These are phyloP conservation scores for Paedocypris sp. DNA, from an alignment of 2,113 vertebrate species.

Conservation along the genomic window DNA sequence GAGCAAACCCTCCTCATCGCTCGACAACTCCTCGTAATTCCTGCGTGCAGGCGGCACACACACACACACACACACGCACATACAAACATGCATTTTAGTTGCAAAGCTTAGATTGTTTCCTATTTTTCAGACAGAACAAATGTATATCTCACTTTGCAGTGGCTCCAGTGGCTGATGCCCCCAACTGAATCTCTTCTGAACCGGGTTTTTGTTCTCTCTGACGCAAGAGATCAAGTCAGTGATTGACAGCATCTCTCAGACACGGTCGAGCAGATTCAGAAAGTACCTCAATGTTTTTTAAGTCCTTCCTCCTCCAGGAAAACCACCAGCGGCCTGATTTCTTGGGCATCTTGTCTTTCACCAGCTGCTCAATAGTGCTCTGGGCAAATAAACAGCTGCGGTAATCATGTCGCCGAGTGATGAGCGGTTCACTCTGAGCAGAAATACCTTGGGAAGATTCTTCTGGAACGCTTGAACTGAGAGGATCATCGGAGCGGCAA, in stretches of 20 bases:
- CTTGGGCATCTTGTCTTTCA: conserved; percentile 86
- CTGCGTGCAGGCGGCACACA: conserved; percentile 35
- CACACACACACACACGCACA: not conserved
- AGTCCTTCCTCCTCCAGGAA: conserved; percentile 75
- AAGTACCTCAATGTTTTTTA: conserved; percentile 52
- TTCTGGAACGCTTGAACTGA: conserved; percentile 86
- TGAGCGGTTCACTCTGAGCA: not conserved
- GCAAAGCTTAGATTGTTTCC: not conserved
- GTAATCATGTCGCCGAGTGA: not conserved
- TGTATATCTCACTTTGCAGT: conserved; percentile 50
- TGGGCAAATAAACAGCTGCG: conserved; percentile 39
- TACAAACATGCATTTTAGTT: not conserved
- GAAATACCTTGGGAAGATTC: conserved; percentile 77
- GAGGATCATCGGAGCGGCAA: conserved; percentile 86
- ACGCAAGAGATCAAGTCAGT: conserved; percentile 16
- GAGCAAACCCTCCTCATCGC: conserved; percentile 51
- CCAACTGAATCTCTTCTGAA: conserved; percentile 22
- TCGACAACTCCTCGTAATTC: conserved; percentile 50
- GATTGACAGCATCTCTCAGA: not conserved
- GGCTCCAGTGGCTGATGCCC: conserved; percentile 2
- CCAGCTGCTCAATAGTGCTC: conserved; percentile 68
- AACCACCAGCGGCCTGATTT: conserved; percentile 86
- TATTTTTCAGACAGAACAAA: not conserved
- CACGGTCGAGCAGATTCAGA: not conserved
- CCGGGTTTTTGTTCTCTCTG: conserved; percentile 52